phyloP scores from a whole-genome alignment of 2,888 invertebrate genomes.

The Phlogophora meticulosa region DNA sequence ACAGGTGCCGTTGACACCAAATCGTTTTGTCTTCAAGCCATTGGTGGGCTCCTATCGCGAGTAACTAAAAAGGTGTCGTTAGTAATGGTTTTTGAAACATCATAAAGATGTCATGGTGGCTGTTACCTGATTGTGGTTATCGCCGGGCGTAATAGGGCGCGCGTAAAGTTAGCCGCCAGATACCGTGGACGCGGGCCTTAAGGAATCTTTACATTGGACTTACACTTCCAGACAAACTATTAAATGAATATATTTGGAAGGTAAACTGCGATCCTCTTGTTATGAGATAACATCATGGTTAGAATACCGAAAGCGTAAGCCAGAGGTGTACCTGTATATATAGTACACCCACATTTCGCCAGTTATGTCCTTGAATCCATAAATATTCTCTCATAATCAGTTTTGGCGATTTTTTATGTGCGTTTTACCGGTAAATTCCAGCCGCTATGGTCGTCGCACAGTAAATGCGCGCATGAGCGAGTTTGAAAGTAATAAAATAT shows the following conservation, averaged over 20 bases:
- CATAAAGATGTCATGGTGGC: conserved; percentile 90
- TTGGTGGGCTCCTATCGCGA: conserved; percentile 84
- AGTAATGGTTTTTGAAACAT: conserved; percentile 90
- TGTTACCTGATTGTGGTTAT: conserved; percentile 89
- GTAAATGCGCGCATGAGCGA: conserved; percentile 42
- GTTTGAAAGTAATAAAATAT: conserved; percentile 58
- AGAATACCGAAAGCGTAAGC: too few relatives aligned
- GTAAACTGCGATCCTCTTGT: not conserved
- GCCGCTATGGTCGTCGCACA: conserved; percentile 32
- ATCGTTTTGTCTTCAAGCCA: conserved; percentile 82
- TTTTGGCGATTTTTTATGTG: conserved; percentile 32
- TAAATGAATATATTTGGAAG: conserved; percentile 23
- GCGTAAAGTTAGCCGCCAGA: conserved; percentile 77
- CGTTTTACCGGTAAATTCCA: conserved; percentile 31
- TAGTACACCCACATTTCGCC: too few relatives aligned
- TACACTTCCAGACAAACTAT: conserved; percentile 45
- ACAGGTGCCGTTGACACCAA: conserved; percentile 77
- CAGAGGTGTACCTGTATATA: too few relatives aligned
- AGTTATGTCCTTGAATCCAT: too few relatives aligned
- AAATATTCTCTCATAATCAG: conserved; percentile 3
- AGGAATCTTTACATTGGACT: conserved; percentile 58
- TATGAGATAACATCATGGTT: too few relatives aligned
- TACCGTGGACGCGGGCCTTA: conserved; percentile 64
- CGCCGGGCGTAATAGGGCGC: conserved; percentile 74
- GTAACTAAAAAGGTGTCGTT: conserved; percentile 91